Percentiles rank a stretch among this genome's conserved stretches.
phyloP scores from a whole-genome alignment of 1,140 invertebrate genomes.

The Onthophagus taurus region DNA sequence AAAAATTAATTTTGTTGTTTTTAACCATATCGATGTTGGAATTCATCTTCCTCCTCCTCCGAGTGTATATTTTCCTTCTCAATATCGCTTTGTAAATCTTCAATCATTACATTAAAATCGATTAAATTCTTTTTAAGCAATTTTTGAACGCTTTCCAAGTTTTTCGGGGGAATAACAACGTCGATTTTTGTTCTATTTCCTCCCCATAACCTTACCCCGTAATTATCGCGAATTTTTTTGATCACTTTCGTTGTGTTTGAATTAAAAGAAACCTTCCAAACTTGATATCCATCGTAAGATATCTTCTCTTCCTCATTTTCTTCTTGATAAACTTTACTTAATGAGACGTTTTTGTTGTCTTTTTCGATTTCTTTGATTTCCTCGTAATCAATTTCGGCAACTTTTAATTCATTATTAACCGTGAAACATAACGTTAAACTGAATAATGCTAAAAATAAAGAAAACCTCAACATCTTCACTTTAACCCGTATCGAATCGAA shows the following conservation, averaged over 20 bases:
- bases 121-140: slow-evolving; percentile 46
- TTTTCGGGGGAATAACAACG: slow-evolving; percentile 51
- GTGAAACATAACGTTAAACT: too few species aligned
- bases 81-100: slow-evolving; percentile 65
- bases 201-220: slow-evolving; percentile 42
- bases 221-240: slow-evolving; percentile 5
- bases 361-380: too few species aligned
- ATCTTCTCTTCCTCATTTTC: slow-evolving; percentile 25
- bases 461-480: too few species aligned
- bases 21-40: slow-evolving; percentile 64
- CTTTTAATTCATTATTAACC: too few species aligned
- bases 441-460: too few species aligned
- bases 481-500: too few species aligned
- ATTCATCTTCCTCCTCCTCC: slow-evolving; percentile 48
- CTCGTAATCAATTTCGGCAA: too few species aligned
- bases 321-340: too few species aligned
- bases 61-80: slow-evolving; percentile 64
- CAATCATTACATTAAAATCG: slow-evolving; percentile 56
- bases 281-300: slow-evolving; percentile 43
- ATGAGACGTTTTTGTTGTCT: too few species aligned
- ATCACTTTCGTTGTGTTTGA: slow-evolving; percentile 40
- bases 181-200: slow-evolving; percentile 57
- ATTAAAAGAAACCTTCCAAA: slow-evolving; percentile 40
- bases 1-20: slow-evolving; percentile 16
- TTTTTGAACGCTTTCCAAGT: slow-evolving; percentile 43